A percentile compares a stretch with the other conserved stretches of the same genome.
These are phyloP conservation scores for Rhadinocentrus ornatus DNA, from an alignment of 2,797 vertebrate species.

Conservation along the genomic window DNA sequence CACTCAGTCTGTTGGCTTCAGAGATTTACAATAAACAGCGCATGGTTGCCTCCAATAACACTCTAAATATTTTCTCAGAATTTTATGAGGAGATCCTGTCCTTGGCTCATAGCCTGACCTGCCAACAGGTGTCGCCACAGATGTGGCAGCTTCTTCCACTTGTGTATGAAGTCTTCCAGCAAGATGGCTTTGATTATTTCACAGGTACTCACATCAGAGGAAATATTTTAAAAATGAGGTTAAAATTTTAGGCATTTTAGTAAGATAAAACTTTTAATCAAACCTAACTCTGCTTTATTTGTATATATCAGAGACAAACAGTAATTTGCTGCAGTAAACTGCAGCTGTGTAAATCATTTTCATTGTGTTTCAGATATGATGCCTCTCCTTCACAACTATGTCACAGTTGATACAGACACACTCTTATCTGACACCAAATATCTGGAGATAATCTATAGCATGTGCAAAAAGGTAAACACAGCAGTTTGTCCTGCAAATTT, in stretches of 20 bases:
- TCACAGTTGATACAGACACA: conserved; percentile 97
- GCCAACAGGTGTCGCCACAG: conserved; percentile 97
- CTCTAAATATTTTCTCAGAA: conserved; percentile 76
- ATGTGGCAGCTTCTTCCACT: conserved; percentile 99
- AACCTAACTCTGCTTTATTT: too few relatives aligned
- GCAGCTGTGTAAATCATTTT: not conserved
- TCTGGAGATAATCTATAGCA: conserved; percentile 98
- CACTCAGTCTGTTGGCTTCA: not conserved
- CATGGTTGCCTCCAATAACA: conserved; percentile 1
- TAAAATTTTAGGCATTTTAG: not conserved
- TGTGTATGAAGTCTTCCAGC: conserved; percentile 98
- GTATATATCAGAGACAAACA: not conserved
- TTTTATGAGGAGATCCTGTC: conserved; percentile 99
- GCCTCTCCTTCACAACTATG: conserved; percentile 99
- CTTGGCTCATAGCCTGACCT: conserved; percentile 97
- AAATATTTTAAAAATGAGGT: not conserved
- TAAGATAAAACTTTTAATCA: not conserved
- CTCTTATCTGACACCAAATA: conserved; percentile 98
- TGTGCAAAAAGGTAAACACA: conserved; percentile 96
- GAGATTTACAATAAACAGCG: not conserved
- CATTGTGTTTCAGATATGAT: conserved; percentile 91
- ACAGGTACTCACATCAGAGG: conserved; percentile 83
- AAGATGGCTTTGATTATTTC: conserved; percentile 99
- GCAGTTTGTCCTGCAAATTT: not conserved
- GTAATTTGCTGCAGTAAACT: not conserved